phyloP scores from a whole-genome alignment of 2,797 vertebrate genomes.

The Halcyon badia region DNA sequence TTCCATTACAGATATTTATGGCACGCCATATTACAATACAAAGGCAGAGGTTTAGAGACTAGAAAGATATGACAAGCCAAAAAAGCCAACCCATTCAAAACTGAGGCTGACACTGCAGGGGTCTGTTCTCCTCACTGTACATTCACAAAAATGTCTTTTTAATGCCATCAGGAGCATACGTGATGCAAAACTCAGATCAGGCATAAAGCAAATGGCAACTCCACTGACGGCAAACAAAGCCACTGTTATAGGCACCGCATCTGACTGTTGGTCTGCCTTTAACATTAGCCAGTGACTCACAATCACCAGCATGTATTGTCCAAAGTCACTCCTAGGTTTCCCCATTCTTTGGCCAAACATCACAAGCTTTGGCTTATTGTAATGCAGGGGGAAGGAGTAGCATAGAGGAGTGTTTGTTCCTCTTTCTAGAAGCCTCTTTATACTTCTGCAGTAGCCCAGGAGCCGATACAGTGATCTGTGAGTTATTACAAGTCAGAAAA shows the following conservation, averaged over 20 bases:
- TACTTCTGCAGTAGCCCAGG: neutral
- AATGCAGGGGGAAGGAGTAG: neutral
- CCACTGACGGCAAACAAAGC: neutral
- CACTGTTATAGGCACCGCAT: neutral
- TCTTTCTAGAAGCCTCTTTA: neutral
- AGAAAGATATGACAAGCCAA: slow-evolving; percentile 36
- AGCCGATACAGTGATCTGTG: neutral
- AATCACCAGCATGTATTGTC: slow-evolving; percentile 1
- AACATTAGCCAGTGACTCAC: slow-evolving; percentile 22
- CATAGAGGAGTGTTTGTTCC: slow-evolving; percentile 13
- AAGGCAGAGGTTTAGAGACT: slow-evolving; percentile 18
- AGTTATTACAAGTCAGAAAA: neutral
- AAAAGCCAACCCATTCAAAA: slow-evolving; percentile 31
- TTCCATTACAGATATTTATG: slow-evolving; percentile 70
- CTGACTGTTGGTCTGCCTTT: neutral
- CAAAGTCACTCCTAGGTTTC: slow-evolving; percentile 21
- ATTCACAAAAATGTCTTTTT: neutral
- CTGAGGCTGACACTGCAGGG: neutral
- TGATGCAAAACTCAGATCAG: slow-evolving; percentile 16
- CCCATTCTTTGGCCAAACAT: slow-evolving; percentile 13
- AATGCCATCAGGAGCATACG: neutral
- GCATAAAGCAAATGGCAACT: neutral
- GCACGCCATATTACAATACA: slow-evolving; percentile 10
- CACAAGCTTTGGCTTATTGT: slow-evolving; percentile 1
- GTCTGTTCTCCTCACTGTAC: neutral